Base-by-base conservation (phyloP, 2,797 vertebrate species). In the Periophthalmus magnuspinnatus region DNA sequence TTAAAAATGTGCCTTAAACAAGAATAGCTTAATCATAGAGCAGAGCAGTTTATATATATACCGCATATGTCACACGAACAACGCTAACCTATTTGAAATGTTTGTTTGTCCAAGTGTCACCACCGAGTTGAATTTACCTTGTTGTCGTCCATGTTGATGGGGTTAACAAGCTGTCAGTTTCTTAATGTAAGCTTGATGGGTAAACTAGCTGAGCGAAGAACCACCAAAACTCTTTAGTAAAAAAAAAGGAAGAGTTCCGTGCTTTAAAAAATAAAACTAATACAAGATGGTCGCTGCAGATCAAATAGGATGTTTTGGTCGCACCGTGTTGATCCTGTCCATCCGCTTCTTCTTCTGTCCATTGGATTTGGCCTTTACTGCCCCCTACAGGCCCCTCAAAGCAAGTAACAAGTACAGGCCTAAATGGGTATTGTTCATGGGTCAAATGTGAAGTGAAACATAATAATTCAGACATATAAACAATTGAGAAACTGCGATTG, bases 111-210 rank as follows among this genome's bases (percentile, higher is more conserved):
- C 10, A 14, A 32, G 22, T 28, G 52, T 24, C 21, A 5, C 52
- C 24, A 57, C 55, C 32, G 54, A 13, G 52, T 22, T 22, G 10
- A 55, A n/a, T 22, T 33, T 56, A 92, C 92, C 88, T 92, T 93
- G 72, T 79, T 90, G 55, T 92, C 91, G 76, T 93, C 92, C 92
- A 93, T 93, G 47, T 88, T 89, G 84, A 5, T 58, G 48, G 36
- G 21, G 34, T 70, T 65, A 62, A 13, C 58, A 21, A 4, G 13
- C 48, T 34, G 45, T 58, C 50, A 59, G 77, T 69, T 71, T 77
- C 36, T 71, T 69, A 76, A 83, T 77, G 3, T 28, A 28, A 78
- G 81, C 81, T 64, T 0, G 61, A n/a, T 34, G 22, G 17, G 4
- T 24, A 9, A 7, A 24, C 36, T 9, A 21, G n/a, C 55, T 11